Base-by-base conservation (phyloP, 1,140 invertebrate species). In the Whitmania pigra region DNA sequence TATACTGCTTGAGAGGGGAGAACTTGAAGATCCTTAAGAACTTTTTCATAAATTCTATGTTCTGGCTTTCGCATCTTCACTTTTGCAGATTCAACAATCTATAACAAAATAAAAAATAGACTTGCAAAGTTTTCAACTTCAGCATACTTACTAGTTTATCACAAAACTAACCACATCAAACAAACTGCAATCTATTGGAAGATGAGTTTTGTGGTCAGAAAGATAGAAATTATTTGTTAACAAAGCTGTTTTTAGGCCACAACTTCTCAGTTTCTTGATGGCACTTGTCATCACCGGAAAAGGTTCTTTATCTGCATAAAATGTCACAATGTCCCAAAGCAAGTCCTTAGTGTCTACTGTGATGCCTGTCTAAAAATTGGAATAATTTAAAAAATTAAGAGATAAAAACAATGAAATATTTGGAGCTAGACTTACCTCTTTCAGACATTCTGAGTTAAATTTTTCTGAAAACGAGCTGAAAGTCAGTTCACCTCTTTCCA, bases 211-310 rank as follows among this genome's bases (percentile, higher is more conserved):
- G 17, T 74, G 69, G n/a, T 76, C 72, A 29, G 54, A 29, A 17
- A 74, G 55, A 25, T 72, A 78, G 77, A 79, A 84, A 76, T 84
- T 84, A 75, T 84, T 84, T 15, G 83, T 84, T 2, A 84, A 77
- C 13, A 84, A 72, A 3, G 79, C 82, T 13, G 82, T 82, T 74
- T 83, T 81, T 40, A 83, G 70, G 5, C 82, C 82, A 36, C 80
- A 77, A 0, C 77, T 76, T 66, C 76, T 74, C 0, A 84, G 75
- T 74, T 78, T 77, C 67, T 78, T 74, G 20, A 83, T 74, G 15
- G 80, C 79, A 67, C 79, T 78, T 15, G 80, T 72, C 76, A 84
- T 83, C 40, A 79, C 76, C 0, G 78, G 79, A 67, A 76, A 77
- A 40, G 82, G 75, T 22, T 69, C 55, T 17, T 20, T 53, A 17